Base-by-base conservation (phyloP, 2,888 invertebrate genomes). In the Luperina testacea region DNA sequence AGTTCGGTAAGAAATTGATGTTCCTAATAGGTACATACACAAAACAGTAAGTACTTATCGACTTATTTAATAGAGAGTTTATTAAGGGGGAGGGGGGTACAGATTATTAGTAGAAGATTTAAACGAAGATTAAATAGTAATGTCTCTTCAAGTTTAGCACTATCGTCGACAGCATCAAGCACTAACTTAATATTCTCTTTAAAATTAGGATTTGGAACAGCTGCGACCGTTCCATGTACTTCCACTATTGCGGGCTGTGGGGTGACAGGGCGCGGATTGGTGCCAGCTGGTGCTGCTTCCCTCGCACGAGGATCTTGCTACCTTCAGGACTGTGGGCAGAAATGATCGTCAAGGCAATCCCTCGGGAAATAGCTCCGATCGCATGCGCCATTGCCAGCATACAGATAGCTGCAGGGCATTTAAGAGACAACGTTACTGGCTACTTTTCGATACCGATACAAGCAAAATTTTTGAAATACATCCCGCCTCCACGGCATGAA, bases 221-320 rank as follows among this genome's bases (percentile, higher is more conserved):
- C 17, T 90, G 91, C 57, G 27, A 87, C 0, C 92, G 91, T 15
- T 89, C 93, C 6, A 91, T 96, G 70, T 95, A 94, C 84, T 75
- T 95, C 32, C 90, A 93, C 42, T 92, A 90, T 80, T 94, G 93
- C 80, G 94, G 94, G 0, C 77, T 96, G 6, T 95, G 94, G 94
- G 89, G 92, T 45, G 93, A 92, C 0, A 89, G 82, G 0, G 93
- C 92, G 5, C 90, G 92, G 5, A 86, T 93, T 8, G 95, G 95
- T 0, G 95, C 95, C 0, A 91, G 91, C 65, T 96, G 95, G 95
- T 68, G 82, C 32, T 92, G 92, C 80, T 91, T 86, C 38, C 95
- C 95, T 7, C 92, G 90, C n/a, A 95, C 92, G 7, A 92, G 94
- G 83, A 90, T 93, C 75, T 90, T 91, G 48, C 77, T 96, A 27